Percentiles rank a stretch among this genome's conserved stretches.
Conservation (phyloP, 1,140 invertebrate species). For the Hyles vespertilio region DNA sequence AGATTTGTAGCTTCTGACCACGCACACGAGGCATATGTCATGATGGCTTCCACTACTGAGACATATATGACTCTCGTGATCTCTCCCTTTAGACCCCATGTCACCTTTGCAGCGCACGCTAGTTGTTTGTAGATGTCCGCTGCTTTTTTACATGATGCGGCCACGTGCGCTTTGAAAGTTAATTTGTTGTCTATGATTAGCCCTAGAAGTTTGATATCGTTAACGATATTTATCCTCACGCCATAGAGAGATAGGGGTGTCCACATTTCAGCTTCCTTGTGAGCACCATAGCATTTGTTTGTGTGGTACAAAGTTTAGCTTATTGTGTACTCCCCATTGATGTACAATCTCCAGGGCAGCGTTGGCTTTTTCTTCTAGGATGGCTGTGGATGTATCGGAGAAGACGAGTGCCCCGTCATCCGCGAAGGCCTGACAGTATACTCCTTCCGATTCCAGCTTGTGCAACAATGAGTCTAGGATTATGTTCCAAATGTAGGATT, state of each 20-base stretch:
- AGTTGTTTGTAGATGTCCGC: background rate
- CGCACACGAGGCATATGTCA: too few species aligned
- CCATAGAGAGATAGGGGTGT: too few species aligned
- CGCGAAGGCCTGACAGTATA: conserved; percentile 6
- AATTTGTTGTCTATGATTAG: conserved; percentile 14
- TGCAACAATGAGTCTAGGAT: background rate
- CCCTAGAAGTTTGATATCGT: too few species aligned
- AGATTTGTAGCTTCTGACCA: background rate
- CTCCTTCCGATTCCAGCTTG: background rate
- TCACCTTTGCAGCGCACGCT: background rate
- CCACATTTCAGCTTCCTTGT: too few species aligned
- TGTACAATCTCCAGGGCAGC: background rate
- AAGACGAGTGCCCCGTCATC: background rate
- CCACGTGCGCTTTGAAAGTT: conserved; percentile 18
- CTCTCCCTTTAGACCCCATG: background rate
- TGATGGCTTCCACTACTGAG: too few species aligned
- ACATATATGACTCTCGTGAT: too few species aligned
- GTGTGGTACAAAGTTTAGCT: too few species aligned
- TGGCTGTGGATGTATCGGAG: background rate
- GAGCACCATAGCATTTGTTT: too few species aligned
- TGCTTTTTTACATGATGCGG: conserved; percentile 1
- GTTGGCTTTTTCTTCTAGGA: conserved; percentile 5
- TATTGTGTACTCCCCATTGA: conserved; percentile 11
- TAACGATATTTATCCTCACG: too few species aligned
- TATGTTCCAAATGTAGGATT: conserved; percentile 15